Conservation (phyloP, 2,888 invertebrate genomes). For the Acleris holmiana region DNA sequence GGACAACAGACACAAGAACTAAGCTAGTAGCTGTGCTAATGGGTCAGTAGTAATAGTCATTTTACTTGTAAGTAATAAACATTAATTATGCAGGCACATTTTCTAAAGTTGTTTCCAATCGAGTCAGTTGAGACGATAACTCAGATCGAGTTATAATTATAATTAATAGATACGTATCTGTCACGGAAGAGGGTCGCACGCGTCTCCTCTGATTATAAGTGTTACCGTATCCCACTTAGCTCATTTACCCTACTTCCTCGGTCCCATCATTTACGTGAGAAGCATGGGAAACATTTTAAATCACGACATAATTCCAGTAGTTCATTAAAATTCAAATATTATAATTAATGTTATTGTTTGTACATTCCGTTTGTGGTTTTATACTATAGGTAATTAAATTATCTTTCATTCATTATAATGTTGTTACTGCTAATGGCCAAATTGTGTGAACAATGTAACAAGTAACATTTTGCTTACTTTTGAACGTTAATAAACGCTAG, state of each 20-base stretch:
- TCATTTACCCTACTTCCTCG: conserved; percentile 26
- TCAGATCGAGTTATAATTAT: conserved; percentile 56
- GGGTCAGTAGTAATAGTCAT: conserved; percentile 21
- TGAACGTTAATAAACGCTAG: too few relatives aligned
- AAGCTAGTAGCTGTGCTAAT: conserved; percentile 4
- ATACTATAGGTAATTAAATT: too few relatives aligned
- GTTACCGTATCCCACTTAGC: conserved; percentile 46
- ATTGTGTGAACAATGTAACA: too few relatives aligned
- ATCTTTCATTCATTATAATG: too few relatives aligned
- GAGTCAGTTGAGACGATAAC: conserved; percentile 34
- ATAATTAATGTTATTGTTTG: conserved; percentile 45
- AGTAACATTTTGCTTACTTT: too few relatives aligned
- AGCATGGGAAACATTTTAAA: conserved; percentile 4
- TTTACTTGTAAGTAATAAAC: conserved; percentile 25
- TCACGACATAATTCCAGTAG: conserved; percentile 26
- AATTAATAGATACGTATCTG: conserved; percentile 60
- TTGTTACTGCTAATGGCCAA: too few relatives aligned
- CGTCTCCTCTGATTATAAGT: conserved; percentile 55
- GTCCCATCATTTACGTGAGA: conserved; percentile 13
- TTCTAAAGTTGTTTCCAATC: conserved; percentile 38
- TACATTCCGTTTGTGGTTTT: conserved; percentile 15
- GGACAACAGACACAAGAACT: neutral
- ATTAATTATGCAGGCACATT: conserved; percentile 28
- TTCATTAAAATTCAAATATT: conserved; percentile 46
- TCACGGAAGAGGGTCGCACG: conserved; percentile 56